Evolutionary conservation across 2,113 vertebrate species (phyloP), one percentile per base, ranked within the genome.

Genomic region (Semicossyphus pulcher): DNA sequence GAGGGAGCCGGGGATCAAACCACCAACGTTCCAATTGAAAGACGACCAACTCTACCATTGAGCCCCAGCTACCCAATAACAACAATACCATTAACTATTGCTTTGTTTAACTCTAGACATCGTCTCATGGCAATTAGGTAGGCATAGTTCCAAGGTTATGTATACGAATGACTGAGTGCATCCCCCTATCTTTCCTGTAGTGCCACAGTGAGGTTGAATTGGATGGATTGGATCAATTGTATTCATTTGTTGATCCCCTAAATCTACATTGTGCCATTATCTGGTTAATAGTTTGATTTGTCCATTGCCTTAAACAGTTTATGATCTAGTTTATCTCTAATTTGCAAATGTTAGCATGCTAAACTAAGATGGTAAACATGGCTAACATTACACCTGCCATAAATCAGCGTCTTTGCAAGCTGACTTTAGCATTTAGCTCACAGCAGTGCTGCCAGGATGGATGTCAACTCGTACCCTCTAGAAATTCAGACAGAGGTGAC

Each of bases 401-500:
- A 37, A 3, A 14, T 42, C 7, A 29, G 26, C n/a, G 42, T 16
- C 8, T 51, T 5, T 23, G 8, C 26, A 31, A 23, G n/a, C 59
- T 36, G 1, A 48, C 7, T 11, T 10, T 31, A 47, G 41, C 18
- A 15, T 32, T 7, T 28, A 32, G 28, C n/a, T 32, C 41, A 15
- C 18, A 48, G 1, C 45, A 6, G 42, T 7, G 18, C 14, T 4
- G 15, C 16, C 9, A 11, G 10, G 11, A 20, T 29, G 8, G 5
- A 60, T 51, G n/a, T 20, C 10, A 3, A 25, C 23, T 53, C 18
- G 31, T 51, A 7, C 1, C 41, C 11, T 42, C 32, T 26, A 15
- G 10, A 66, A 54, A 44, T 37, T 44, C 47, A 34, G 16, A 26
- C 52, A 7, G 10, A 23, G 48, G 41, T 73, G 48, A 70, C 36